Evolutionary conservation across 2,113 vertebrate species (phyloP).

Genomic region (Lontra canadensis): DNA sequence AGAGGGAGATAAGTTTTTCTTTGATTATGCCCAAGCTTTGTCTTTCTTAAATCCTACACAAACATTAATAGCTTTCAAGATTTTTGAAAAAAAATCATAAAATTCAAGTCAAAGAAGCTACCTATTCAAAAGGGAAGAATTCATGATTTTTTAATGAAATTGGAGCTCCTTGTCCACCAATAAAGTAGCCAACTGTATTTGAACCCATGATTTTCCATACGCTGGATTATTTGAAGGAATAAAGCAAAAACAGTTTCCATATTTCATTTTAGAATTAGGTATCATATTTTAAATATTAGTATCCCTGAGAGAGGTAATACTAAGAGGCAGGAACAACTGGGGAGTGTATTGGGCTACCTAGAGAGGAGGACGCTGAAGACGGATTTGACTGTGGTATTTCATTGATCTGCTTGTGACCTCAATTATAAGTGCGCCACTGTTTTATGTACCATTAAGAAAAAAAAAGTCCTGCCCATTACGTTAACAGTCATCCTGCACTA

Average conservation of each 20-base stretch:
- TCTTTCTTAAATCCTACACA: background rate
- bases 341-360: background rate
- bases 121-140: background rate
- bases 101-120: background rate
- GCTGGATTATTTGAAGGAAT: background rate
- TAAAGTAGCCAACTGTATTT: background rate
- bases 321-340: background rate
- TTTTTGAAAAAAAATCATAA: background rate
- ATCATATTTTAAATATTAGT: background rate
- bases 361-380: background rate
- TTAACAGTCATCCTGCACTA: background rate
- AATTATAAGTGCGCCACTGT: background rate
- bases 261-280: constrained; percentile 13
- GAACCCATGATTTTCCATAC: background rate
- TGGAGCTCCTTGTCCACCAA: background rate
- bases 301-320: background rate
- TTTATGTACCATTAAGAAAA: background rate
- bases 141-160: background rate
- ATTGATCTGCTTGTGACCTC: background rate
- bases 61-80: background rate
- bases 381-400: background rate
- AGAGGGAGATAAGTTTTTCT: background rate
- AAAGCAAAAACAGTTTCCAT: background rate
- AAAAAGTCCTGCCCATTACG: background rate
- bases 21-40: background rate